Evolutionary conservation across 2,113 vertebrate species (phyloP), one percentile per base, ranked within the genome.

Genomic region (Hoplias malabaricus): DNA sequence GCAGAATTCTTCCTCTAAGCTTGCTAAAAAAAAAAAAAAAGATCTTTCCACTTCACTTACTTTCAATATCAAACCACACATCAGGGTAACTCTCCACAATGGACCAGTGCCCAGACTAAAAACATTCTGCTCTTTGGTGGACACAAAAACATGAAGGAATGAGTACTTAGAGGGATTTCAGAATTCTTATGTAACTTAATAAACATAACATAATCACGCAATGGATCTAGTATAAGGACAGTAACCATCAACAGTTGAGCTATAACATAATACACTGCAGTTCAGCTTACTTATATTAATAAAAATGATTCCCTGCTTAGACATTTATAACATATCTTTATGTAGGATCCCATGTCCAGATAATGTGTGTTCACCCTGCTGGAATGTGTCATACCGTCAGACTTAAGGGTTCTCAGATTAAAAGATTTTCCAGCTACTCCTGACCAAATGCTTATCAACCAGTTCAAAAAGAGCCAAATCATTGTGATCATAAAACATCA

Each of bases 51-150:
- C 61, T 23, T 4, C 21, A 43, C 31, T 68, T 43, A 61, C 62
- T 50, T 65, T 14, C 43, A 46, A 69, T 70, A 65, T 66, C n/a
- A 43, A 71, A 70, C 19, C 19, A 62, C 40, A 36, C 56, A 29
- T 72, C 57, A 42, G 25, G 43, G 21, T 43, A 67, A 65, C 65
- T 31, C 29, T 10, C 6, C 11, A 43, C 10, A 46, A 1, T 56
- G 36, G 62, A 50, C 25, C 42, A 63, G 11, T 53, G 59, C 48
- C 59, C 16, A 56, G 8, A 38, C n/a, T 23, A n/a, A n/a, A 19
- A 27, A 62, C 46, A 50, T 7, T 10, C 29, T 31, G 56, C 42
- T 54, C 38, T 6, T 31, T n/a, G n/a, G n/a, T n/a, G n/a, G 62
- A 65, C 14, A 43, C n/a, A 68, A 69, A 57, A 31, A 1, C 23